phyloP scores from a whole-genome alignment of 2,113 vertebrate species.

The Vulpes ferrilata region DNA sequence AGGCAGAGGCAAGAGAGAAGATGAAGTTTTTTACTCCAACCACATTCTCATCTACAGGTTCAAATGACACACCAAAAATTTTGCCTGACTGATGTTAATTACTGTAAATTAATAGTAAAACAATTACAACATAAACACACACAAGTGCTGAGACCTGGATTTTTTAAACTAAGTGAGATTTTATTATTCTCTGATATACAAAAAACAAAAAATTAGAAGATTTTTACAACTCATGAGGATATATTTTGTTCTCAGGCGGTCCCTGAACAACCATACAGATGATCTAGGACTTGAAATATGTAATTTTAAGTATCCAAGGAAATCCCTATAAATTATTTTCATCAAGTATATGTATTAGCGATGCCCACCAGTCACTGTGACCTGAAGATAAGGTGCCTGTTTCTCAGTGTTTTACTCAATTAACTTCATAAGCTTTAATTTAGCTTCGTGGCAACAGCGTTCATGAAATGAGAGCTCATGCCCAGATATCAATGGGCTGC shows the following conservation, averaged over 20 bases:
- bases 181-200: background rate
- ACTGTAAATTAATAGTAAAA: background rate
- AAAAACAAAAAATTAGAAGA: background rate
- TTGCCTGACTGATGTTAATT: background rate
- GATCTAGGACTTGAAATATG: background rate
- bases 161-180: background rate
- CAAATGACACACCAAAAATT: background rate
- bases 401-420: constrained; percentile 28
- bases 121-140: background rate
- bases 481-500: background rate
- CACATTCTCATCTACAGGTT: background rate
- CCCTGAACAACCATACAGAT: background rate
- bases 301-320: background rate
- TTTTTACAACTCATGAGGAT: background rate
- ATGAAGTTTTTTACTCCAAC: background rate
- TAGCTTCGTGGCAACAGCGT: background rate
- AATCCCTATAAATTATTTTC: background rate
- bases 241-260: background rate
- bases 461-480: background rate
- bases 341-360: background rate
- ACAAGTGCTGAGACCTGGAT: background rate
- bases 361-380: background rate
- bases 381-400: background rate
- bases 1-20: background rate
- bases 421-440: background rate